Evolutionary conservation across 2,888 invertebrate genomes (phyloP), one percentile per base, ranked within the genome.

Genomic region (Branchinecta sandiegonensis): DNA sequence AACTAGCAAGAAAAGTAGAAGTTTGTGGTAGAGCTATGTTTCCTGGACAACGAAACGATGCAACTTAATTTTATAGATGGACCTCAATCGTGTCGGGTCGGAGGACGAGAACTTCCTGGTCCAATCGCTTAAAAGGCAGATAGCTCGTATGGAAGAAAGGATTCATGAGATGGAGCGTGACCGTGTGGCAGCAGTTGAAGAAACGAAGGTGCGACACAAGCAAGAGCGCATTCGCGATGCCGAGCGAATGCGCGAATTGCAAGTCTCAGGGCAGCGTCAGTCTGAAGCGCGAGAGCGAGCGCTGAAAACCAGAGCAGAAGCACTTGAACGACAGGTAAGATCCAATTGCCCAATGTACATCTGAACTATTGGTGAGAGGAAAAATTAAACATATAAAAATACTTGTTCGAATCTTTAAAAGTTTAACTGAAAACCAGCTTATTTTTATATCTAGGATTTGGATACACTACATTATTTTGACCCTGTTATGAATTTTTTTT

Each of bases 181-280:
- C 10, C 56, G 17, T 56, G 8, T 17, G 1, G 11, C 56, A 56
- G n/a, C 56, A 1, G n/a, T 56, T 56, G 56, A 56, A 56, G 56
- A 56, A 9, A 56, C 17, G 56, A 56, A 17, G 17, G 17, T 14
- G 8, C 56, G 56, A 8, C 56, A 56, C 56, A 56, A 56, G 56
- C 56, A 56, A 56, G 56, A 56, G 17, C 56, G 56, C 56, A 56
- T 56, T n/a, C 56, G 56, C n/a, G 56, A 56, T 56, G 56, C 56
- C 17, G 56, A 56, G 56, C 56, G 56, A 14, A 56, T 56, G 56
- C 56, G 56, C n/a, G 56, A 56, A 56, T 56, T 56, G 17, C 56
- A 56, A 17, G 17, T 56, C 1, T 56, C 56, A 14, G 56, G 8
- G 17, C 56, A 56, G 10, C 56, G 56, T 1, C 56, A 56, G 56